Percentiles rank a stretch among this genome's conserved stretches.
These are phyloP conservation scores for Hippocampus guttulatus DNA, from an alignment of 2,113 vertebrate species.

Conservation along the genomic window DNA sequence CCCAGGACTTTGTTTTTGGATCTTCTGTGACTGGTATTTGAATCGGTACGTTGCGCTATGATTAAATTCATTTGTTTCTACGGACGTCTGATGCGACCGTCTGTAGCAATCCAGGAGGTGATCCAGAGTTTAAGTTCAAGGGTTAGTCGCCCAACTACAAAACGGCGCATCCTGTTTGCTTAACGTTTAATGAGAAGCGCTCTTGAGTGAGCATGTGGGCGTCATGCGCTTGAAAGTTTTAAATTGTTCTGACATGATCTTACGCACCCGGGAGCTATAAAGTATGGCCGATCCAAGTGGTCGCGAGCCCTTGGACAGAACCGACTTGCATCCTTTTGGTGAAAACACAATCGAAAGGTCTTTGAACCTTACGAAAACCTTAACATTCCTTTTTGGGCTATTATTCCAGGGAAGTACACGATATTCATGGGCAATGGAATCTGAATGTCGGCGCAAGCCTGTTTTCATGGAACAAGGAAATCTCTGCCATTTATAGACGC, in stretches of 20 bases:
- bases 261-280: background rate
- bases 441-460: conserved; percentile 22
- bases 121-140: conserved; percentile 7
- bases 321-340: background rate
- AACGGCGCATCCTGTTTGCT: background rate
- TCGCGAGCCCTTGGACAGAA: conserved; percentile 1
- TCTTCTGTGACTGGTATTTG: background rate
- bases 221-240: conserved; percentile 12
- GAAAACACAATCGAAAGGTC: conserved; percentile 4
- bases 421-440: background rate
- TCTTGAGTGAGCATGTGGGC: background rate
- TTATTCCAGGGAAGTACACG: conserved; percentile 7
- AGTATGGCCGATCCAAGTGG: background rate
- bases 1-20: background rate
- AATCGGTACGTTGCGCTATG: background rate
- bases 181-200: background rate
- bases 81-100: background rate
- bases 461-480: conserved; percentile 58
- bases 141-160: background rate
- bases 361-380: conserved; percentile 21
- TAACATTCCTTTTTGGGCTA: conserved; percentile 23
- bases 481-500: conserved; percentile 52
- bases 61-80: background rate
- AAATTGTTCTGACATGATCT: conserved; percentile 19
- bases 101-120: conserved; percentile 17